Base-by-base conservation (phyloP, 1,140 invertebrate species). In the Pseudomyrmex dendroicus region DNA sequence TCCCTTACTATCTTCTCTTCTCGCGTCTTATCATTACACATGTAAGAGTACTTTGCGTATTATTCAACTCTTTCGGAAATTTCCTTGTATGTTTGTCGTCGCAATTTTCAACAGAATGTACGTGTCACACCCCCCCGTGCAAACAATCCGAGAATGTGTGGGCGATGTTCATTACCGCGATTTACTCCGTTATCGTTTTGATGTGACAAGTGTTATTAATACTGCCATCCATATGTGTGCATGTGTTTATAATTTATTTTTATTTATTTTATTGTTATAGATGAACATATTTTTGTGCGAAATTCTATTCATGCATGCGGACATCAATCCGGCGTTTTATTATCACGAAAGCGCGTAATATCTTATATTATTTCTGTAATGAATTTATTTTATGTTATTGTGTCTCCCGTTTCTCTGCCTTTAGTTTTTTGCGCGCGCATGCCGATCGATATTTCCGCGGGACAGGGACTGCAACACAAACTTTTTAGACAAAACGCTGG, bases 361-460 rank as follows among this genome's bases (percentile, higher is more conserved):
- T 35, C 35, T 35, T 35, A 35, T 35, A 35, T 35, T 35, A 35
- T 35, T 35, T 35, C 35, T 35, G 35, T 35, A 35, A 35, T 35
- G 5, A 35, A 7, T 13, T 50, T 13, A 70, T n/a, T n/a, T 52
- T 25, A 52, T 52, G 52, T 10, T 10, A 20, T 50, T 9, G 46
- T 17, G 20, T 25, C 17, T 54, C 20, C 22, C 25, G 5, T 15
- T 25, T 57, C 13, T 13, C 3, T 46, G 5, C 25, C 4, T 44
- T 44, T 12, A 22, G 25, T n/a, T n/a, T 50, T 13, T 48, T 44
- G 48, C 64, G 46, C 25, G 44, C 22, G 48, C 72, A n/a, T 15
- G 17, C 12, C 46, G 59, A 83, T 77, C 66, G 84, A 86, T 86
- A 86, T 72, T 74, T 76, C 22, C 63, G 17, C 72, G 48, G n/a